phyloP scores from a whole-genome alignment of 2,797 vertebrate genomes.

The Prionace glauca region DNA sequence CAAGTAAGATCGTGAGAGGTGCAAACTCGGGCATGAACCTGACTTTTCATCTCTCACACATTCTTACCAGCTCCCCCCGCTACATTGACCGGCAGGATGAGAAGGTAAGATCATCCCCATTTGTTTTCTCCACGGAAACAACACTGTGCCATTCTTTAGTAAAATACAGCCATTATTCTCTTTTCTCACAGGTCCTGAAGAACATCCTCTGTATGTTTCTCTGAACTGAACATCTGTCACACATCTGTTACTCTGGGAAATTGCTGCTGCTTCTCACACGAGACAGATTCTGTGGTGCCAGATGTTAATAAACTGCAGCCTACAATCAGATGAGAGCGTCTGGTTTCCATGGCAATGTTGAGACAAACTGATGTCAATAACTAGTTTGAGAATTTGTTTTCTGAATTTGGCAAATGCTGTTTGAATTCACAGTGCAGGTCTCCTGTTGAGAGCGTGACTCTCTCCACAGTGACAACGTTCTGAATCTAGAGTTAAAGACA shows the following conservation, averaged over 20 bases:
- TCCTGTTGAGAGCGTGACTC: neutral
- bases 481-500: neutral
- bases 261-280: neutral
- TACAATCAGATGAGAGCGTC: neutral
- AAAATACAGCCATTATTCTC: no score
- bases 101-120: no score
- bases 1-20: no score
- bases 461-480: neutral
- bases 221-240: neutral
- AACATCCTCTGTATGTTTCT: neutral
- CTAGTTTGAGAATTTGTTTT: neutral
- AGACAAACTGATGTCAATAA: neutral
- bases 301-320: conserved; percentile 11
- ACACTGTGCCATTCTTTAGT: no score
- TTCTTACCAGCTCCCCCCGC: no score
- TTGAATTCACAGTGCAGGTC: neutral
- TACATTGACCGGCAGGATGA: no score
- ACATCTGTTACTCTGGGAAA: neutral
- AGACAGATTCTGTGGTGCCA: neutral
- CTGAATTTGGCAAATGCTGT: neutral
- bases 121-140: no score
- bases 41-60: no score
- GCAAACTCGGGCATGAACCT: no score
- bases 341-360: neutral
- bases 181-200: neutral